Conservation (phyloP, 2,888 invertebrate species). For the Agonopterix subpropinquella region DNA sequence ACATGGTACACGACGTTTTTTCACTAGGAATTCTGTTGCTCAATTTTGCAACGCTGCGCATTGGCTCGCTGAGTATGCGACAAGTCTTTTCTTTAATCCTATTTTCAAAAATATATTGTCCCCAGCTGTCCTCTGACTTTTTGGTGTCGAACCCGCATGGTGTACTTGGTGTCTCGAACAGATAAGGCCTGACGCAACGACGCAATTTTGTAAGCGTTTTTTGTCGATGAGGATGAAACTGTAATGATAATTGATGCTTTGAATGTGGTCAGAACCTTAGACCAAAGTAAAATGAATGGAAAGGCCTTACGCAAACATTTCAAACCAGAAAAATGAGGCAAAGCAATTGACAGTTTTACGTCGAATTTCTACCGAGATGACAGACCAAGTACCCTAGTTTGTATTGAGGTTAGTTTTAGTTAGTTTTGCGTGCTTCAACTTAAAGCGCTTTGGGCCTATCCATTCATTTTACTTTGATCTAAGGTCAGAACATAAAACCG, state of each 20-base stretch:
- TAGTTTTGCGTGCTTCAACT: too few species aligned
- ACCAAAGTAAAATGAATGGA: too few species aligned
- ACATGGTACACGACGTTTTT: conserved; percentile 14
- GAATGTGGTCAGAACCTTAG: too few species aligned
- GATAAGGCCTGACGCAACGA: neutral
- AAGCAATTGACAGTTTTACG: too few species aligned
- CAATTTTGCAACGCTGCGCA: conserved; percentile 13
- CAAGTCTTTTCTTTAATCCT: conserved; percentile 12
- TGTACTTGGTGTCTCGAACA: neutral
- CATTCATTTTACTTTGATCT: too few species aligned
- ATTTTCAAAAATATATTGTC: conserved; percentile 18
- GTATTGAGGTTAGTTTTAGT: too few species aligned
- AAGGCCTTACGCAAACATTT: too few species aligned
- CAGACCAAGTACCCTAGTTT: too few species aligned
- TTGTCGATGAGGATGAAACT: neutral
- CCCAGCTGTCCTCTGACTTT: conserved; percentile 13
- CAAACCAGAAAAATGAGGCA: too few species aligned
- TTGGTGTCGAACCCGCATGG: neutral
- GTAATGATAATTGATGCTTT: neutral
- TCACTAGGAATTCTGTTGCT: neutral
- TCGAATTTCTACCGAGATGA: too few species aligned
- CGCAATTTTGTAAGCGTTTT: neutral
- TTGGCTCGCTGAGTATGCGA: conserved; percentile 28
- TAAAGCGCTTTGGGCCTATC: too few species aligned
- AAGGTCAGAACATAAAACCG: too few species aligned